phyloP scores from a whole-genome alignment of 2,888 invertebrate species.

The Acanthacorydalis orientalis region DNA sequence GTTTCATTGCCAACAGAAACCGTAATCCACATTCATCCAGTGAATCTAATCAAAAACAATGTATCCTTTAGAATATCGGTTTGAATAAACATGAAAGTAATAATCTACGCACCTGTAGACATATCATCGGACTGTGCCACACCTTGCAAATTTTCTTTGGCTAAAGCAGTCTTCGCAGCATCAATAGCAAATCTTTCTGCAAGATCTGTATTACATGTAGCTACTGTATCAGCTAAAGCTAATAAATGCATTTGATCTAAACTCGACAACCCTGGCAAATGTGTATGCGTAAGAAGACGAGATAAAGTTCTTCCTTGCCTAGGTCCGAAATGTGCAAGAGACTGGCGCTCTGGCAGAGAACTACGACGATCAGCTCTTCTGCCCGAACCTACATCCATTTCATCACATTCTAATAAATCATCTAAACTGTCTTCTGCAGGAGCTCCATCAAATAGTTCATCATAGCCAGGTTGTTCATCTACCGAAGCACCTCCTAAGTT shows the following conservation, averaged over 20 bases:
- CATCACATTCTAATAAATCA: constrained; percentile 59
- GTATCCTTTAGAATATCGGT: neutral
- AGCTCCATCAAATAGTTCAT: constrained; percentile 72
- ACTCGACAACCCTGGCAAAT: constrained; percentile 85
- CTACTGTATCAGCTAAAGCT: constrained; percentile 96
- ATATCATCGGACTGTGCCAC: constrained; percentile 32
- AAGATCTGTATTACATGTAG: constrained; percentile 78
- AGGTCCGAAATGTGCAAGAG: constrained; percentile 73
- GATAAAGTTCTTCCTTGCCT: constrained; percentile 74
- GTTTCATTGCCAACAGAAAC: constrained; percentile 92
- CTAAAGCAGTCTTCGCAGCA: constrained; percentile 46
- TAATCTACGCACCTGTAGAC: constrained; percentile 24
- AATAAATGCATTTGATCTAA: constrained; percentile 98
- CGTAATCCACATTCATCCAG: constrained; percentile 95
- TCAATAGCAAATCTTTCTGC: constrained; percentile 65
- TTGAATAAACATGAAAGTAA: neutral
- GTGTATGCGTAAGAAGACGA: constrained; percentile 83
- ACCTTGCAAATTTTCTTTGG: constrained; percentile 43
- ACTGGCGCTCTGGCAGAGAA: constrained; percentile 55
- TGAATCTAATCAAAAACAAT: constrained; percentile 36
- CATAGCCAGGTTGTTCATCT: constrained; percentile 46
- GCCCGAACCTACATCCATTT: constrained; percentile 18
- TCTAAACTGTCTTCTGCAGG: constrained; percentile 70
- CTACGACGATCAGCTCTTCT: constrained; percentile 44
- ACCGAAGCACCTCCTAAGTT: constrained; percentile 11